Conservation (phyloP, 2,113 vertebrate genomes). For the Antechinus stuartii region DNA sequence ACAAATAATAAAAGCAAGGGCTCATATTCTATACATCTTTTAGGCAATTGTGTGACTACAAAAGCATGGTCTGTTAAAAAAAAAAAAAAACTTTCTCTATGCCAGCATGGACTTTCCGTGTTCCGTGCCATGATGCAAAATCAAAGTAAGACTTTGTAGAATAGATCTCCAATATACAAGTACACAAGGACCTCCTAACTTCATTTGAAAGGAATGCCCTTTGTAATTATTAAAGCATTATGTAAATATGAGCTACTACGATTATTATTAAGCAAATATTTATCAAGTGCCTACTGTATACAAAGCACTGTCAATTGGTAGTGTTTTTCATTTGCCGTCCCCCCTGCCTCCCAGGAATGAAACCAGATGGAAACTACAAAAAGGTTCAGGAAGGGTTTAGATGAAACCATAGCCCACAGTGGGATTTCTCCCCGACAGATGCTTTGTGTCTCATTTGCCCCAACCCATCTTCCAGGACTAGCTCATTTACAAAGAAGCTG, state of each 20-base stretch:
- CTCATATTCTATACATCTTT: too few species aligned
- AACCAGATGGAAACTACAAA: background rate
- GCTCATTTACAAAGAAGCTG: constrained; percentile 49
- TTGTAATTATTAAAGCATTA: background rate
- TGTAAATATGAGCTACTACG: background rate
- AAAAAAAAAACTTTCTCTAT: background rate
- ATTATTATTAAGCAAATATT: background rate
- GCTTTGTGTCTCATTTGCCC: constrained; percentile 77
- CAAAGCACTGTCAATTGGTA: background rate
- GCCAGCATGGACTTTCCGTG: background rate
- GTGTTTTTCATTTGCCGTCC: background rate
- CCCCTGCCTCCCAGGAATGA: background rate
- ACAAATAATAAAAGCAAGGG: too few species aligned
- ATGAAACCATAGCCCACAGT: background rate
- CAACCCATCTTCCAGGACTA: constrained; percentile 64
- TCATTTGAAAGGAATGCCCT: background rate
- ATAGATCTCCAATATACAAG: background rate
- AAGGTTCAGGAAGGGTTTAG: background rate
- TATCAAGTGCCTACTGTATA: background rate
- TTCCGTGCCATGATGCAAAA: background rate
- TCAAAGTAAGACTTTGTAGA: background rate
- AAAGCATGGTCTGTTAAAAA: too few species aligned
- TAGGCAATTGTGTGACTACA: too few species aligned
- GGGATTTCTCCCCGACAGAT: constrained; percentile 73
- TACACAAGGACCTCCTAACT: background rate